phyloP scores from a whole-genome alignment of 2,113 vertebrate genomes.

The Hystrix brachyura region DNA sequence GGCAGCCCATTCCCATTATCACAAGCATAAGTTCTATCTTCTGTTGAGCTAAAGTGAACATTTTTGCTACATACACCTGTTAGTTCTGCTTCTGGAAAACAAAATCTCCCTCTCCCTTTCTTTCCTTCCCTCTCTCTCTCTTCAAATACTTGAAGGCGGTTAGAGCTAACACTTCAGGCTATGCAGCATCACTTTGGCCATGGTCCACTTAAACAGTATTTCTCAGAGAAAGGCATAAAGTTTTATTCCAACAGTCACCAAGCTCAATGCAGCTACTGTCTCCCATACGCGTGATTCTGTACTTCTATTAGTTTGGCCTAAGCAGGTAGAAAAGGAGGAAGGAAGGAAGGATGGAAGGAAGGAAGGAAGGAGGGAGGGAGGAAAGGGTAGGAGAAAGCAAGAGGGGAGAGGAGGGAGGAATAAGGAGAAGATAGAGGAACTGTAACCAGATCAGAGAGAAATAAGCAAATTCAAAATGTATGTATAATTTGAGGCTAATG shows the following conservation, averaged over 20 bases:
- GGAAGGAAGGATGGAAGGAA: neutral
- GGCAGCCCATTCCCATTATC: neutral
- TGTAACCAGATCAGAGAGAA: neutral
- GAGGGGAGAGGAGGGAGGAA: neutral
- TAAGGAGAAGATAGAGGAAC: neutral
- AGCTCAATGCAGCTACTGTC: neutral
- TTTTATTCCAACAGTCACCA: neutral
- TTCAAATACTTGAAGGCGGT: neutral
- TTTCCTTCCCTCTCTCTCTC: neutral
- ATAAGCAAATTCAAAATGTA: conserved; percentile 38
- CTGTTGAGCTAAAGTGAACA: neutral
- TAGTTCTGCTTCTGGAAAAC: neutral
- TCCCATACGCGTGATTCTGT: neutral
- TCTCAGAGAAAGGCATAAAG: neutral
- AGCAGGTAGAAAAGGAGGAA: neutral
- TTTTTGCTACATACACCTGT: neutral
- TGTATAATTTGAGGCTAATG: neutral
- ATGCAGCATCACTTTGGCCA: neutral
- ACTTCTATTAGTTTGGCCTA: neutral
- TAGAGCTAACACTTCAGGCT: neutral
- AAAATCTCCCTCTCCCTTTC: neutral
- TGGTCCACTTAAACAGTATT: neutral
- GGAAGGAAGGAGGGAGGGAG: neutral
- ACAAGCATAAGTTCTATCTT: neutral
- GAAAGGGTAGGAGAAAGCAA: neutral